phyloP scores from a whole-genome alignment of 2,888 invertebrate genomes.

The Cremastobaeus sp. region DNA sequence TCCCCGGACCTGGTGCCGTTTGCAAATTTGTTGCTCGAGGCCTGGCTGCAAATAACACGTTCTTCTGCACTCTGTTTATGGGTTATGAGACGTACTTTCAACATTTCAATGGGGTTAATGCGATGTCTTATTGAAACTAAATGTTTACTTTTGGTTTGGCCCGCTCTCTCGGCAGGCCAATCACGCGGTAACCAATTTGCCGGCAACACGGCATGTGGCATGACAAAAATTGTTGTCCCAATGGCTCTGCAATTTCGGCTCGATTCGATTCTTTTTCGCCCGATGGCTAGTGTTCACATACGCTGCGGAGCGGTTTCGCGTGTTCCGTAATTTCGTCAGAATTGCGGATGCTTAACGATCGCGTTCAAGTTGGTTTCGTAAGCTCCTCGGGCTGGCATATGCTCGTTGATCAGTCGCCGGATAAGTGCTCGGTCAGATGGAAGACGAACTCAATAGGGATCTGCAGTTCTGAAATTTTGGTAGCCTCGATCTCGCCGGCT shows the following conservation, averaged over 20 bases:
- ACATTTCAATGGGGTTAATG: conserved; percentile 36
- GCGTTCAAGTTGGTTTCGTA: too few relatives aligned
- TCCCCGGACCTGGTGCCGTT: conserved; percentile 21
- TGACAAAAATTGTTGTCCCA: conserved; percentile 5
- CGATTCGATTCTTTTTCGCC: conserved; percentile 1
- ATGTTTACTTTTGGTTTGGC: conserved; percentile 37
- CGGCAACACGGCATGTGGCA: conserved; percentile 5
- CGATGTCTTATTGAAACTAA: conserved; percentile 41
- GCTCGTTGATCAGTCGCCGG: too few relatives aligned
- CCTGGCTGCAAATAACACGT: conserved; percentile 40
- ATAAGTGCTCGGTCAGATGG: too few relatives aligned
- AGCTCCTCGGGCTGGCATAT: too few relatives aligned
- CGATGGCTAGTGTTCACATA: too few relatives aligned
- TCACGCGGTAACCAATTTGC: conserved; percentile 17
- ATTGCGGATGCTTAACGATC: too few relatives aligned
- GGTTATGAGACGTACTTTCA: conserved; percentile 23
- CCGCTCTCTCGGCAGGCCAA: background rate
- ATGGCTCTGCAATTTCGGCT: conserved; percentile 4
- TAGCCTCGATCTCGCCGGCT: too few relatives aligned
- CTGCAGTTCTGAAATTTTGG: too few relatives aligned
- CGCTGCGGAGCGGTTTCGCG: too few relatives aligned
- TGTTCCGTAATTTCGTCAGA: conserved; percentile 11
- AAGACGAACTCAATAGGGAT: too few relatives aligned
- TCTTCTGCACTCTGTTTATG: conserved; percentile 22
- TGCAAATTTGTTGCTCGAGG: conserved; percentile 37